Evolutionary conservation across 2,113 vertebrate species (phyloP).

Genomic region (Numenius arquata): DNA sequence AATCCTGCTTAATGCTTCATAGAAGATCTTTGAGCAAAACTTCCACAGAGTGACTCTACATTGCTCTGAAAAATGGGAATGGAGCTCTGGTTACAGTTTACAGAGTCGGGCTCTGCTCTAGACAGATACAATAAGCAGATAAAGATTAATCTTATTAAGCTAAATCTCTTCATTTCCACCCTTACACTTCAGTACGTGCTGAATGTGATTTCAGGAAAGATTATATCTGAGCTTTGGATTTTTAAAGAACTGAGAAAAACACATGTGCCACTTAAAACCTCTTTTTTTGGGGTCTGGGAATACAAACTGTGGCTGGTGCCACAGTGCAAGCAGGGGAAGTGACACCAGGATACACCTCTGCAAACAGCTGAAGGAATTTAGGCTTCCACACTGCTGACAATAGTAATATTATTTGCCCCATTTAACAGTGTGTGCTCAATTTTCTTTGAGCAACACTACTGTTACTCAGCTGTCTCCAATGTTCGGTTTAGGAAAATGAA

Average conservation of each 20-base stretch:
- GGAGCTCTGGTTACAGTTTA: not conserved
- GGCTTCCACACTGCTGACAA: not conserved
- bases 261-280: not conserved
- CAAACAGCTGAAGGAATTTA: not conserved
- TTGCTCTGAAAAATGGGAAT: not conserved
- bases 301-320: not conserved
- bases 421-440: not conserved
- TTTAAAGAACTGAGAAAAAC: not conserved
- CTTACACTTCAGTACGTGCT: not conserved
- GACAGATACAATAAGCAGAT: not conserved
- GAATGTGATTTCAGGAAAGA: not conserved
- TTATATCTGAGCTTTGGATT: not conserved
- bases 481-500: not conserved
- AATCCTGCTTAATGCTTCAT: not conserved
- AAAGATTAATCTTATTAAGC: not conserved
- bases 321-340: not conserved
- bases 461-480: not conserved
- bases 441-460: not conserved
- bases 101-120: not conserved
- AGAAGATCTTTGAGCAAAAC: not conserved
- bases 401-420: not conserved
- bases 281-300: not conserved
- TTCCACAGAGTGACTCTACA: accelerated
- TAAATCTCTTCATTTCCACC: not conserved
- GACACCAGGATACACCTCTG: not conserved